Conservation (phyloP, 2,113 vertebrate species). For the Sapayoa aenigma region DNA sequence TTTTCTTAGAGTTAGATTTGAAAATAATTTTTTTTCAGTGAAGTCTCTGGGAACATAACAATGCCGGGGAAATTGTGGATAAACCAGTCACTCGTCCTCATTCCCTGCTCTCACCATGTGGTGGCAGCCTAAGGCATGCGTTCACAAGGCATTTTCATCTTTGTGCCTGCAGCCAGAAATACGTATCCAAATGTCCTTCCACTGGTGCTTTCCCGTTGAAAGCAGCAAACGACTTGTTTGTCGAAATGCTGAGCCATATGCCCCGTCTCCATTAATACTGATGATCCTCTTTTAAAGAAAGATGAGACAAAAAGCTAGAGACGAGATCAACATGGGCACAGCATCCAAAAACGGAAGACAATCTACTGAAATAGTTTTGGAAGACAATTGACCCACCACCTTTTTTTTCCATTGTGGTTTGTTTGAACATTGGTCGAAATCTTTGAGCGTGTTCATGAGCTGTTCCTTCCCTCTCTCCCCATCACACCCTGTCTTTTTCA, state of each 20-base stretch:
- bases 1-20: background rate
- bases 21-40: background rate
- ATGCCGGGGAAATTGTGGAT: background rate
- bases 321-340: background rate
- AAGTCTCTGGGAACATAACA: background rate
- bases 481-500: background rate
- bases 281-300: background rate
- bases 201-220: background rate
- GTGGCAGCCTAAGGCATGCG: constrained; percentile 75
- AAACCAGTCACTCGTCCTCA: background rate
- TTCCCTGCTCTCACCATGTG: constrained; percentile 64
- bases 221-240: background rate
- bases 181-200: background rate
- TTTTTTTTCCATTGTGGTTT: background rate
- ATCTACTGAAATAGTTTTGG: background rate
- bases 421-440: background rate
- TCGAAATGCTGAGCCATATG: constrained; percentile 4
- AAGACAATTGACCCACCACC: background rate
- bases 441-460: background rate
- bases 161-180: background rate
- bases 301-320: background rate
- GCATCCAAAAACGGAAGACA: background rate
- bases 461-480: background rate
- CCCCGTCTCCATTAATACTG: background rate
- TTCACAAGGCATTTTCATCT: background rate